Conservation (phyloP, 2,888 invertebrate genomes). For the Drosophila infuscata region DNA sequence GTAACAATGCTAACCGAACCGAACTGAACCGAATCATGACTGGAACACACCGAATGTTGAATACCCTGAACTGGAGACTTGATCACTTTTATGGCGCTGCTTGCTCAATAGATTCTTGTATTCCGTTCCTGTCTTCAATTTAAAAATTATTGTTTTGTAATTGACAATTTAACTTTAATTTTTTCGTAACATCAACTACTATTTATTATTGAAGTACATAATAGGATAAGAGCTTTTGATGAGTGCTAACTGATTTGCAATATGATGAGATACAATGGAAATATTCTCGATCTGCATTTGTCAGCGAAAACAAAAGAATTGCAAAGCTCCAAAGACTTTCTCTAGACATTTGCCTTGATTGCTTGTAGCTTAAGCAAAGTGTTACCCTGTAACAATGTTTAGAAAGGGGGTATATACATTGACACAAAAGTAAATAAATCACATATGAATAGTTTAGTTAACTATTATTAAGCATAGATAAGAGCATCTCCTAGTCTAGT, state of each 20-base stretch:
- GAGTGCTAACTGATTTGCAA: constrained; percentile 1
- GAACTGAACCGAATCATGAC: constrained; percentile 21
- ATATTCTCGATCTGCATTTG: constrained; percentile 17
- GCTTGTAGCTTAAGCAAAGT: constrained; percentile 14
- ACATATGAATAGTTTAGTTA: not conserved
- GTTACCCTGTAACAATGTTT: constrained; percentile 10
- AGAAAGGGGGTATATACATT: constrained; percentile 1
- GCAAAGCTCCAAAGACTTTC: constrained; percentile 31
- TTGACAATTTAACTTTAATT: not conserved
- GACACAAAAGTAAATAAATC: not conserved
- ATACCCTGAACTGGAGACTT: constrained; percentile 33
- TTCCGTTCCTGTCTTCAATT: not conserved
- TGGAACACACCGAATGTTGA: constrained; percentile 5
- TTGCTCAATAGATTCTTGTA: not conserved
- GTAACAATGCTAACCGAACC: constrained; percentile 20
- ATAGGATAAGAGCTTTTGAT: not conserved
- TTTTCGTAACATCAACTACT: not conserved
- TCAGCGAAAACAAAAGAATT: constrained; percentile 34
- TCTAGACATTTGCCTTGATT: constrained; percentile 30
- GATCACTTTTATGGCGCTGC: not conserved
- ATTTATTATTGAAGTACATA: not conserved
- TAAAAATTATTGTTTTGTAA: not conserved
- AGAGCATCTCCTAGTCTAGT: not conserved
- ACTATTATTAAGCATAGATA: not conserved
- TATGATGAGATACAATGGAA: constrained; percentile 7